Percentiles rank a stretch among this genome's conserved stretches.
Evolutionary conservation across 2,797 vertebrate genomes (phyloP).

Genomic region (Glyptemys insculpta): DNA sequence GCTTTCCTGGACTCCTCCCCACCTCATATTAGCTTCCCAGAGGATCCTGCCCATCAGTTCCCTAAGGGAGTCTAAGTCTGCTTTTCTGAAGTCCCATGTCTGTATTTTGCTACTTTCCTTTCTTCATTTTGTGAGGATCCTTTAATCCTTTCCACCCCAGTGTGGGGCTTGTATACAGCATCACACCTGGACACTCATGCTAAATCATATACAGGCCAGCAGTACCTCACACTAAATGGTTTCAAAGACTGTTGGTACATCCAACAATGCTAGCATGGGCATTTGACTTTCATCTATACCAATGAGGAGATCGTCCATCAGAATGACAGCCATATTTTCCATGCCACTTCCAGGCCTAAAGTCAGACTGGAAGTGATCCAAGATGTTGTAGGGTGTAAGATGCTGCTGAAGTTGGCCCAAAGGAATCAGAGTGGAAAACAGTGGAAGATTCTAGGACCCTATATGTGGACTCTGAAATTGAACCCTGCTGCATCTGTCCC

Average conservation of each 20-base stretch:
- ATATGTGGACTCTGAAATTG: neutral
- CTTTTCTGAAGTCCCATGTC: too few relatives aligned
- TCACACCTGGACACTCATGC: neutral
- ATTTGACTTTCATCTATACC: constrained; percentile 16
- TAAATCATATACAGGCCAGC: neutral
- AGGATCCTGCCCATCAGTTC: too few relatives aligned
- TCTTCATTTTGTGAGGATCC: too few relatives aligned
- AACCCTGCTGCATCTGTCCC: neutral
- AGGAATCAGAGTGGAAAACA: neutral
- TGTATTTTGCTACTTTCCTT: too few relatives aligned
- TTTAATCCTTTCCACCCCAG: neutral
- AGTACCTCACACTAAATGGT: neutral
- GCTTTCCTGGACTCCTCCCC: too few relatives aligned
- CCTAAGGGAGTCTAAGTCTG: too few relatives aligned
- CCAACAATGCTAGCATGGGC: neutral
- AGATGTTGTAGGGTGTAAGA: neutral
- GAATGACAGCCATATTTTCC: constrained; percentile 33
- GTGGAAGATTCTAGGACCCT: neutral
- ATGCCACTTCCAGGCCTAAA: neutral
- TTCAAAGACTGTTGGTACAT: neutral
- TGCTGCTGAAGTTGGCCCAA: constrained; percentile 7
- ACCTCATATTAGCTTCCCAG: too few relatives aligned
- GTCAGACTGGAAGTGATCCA: constrained; percentile 19
- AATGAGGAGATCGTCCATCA: neutral
- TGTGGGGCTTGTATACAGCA: neutral